These are phyloP conservation scores for Ectobius pallidus DNA, from an alignment of 2,888 invertebrate species.

Conservation along the genomic window DNA sequence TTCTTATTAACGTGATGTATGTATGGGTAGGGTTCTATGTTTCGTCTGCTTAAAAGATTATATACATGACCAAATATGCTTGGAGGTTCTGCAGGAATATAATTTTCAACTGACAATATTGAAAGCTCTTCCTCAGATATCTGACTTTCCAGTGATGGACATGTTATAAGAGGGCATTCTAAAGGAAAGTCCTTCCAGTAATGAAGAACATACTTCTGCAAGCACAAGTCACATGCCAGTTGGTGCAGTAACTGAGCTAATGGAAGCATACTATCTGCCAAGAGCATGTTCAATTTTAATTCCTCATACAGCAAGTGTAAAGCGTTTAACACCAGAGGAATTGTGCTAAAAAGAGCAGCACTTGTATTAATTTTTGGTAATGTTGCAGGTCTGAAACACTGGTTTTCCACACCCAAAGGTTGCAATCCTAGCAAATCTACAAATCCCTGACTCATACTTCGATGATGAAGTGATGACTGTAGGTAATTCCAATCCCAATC, in stretches of 20 bases:
- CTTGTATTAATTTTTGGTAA: constrained; percentile 64
- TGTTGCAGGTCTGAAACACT: constrained; percentile 34
- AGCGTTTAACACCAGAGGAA: constrained; percentile 76
- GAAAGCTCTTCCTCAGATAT: constrained; percentile 63
- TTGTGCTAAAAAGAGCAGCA: constrained; percentile 73
- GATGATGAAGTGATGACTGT: constrained; percentile 64
- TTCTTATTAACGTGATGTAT: constrained; percentile 74
- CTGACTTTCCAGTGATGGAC: constrained; percentile 53
- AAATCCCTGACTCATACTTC: constrained; percentile 56
- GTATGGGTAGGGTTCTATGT: constrained; percentile 69
- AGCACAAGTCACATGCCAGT: constrained; percentile 75
- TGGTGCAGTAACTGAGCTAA: constrained; percentile 76
- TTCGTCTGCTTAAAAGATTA: constrained; percentile 63
- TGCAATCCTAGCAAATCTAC: constrained; percentile 55
- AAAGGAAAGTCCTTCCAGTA: constrained; percentile 87
- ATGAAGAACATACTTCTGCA: constrained; percentile 73
- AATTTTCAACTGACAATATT: constrained; percentile 65
- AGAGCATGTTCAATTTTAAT: constrained; percentile 77
- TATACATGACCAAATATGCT: constrained; percentile 75
- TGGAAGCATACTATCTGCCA: constrained; percentile 69
- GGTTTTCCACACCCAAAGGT: constrained; percentile 31
- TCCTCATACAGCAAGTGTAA: constrained; percentile 93
- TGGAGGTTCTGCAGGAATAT: constrained; percentile 68
- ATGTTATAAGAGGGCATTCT: constrained; percentile 55
- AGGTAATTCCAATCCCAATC: constrained; percentile 84